These are phyloP conservation scores for Ceratotherium simum DNA, from an alignment of 2,113 vertebrate genomes.

Conservation along the genomic window DNA sequence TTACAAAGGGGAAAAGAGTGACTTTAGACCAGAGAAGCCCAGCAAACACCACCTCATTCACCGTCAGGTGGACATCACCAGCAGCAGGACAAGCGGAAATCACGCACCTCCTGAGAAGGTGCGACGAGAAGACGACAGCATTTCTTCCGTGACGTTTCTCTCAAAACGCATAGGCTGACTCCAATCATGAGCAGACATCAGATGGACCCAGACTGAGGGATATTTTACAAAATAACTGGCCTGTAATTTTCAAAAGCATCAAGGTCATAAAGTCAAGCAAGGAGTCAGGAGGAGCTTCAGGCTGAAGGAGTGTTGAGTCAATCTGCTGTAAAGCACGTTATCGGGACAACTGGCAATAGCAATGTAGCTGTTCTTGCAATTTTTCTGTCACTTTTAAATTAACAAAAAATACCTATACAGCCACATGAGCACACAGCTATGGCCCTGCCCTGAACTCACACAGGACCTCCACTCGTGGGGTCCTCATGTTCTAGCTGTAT, in stretches of 20 bases:
- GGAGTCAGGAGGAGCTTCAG: background rate
- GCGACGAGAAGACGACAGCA: background rate
- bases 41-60: background rate
- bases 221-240: background rate
- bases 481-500: background rate
- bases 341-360: background rate
- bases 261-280: background rate
- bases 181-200: background rate
- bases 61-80: background rate
- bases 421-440: background rate
- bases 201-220: background rate
- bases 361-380: background rate
- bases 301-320: background rate
- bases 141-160: background rate
- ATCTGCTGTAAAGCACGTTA: background rate
- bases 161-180: background rate
- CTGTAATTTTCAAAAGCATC: slow-evolving; percentile 13
- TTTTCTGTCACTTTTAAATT: slow-evolving; percentile 17
- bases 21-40: background rate
- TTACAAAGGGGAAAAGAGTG: background rate
- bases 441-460: background rate
- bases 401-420: background rate
- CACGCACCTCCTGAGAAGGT: background rate
- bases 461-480: background rate
- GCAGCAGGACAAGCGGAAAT: background rate